A percentile compares a stretch with the other conserved stretches of the same genome.
phyloP scores from a whole-genome alignment of 2,888 invertebrate species.

The Siphlonurus alternatus region DNA sequence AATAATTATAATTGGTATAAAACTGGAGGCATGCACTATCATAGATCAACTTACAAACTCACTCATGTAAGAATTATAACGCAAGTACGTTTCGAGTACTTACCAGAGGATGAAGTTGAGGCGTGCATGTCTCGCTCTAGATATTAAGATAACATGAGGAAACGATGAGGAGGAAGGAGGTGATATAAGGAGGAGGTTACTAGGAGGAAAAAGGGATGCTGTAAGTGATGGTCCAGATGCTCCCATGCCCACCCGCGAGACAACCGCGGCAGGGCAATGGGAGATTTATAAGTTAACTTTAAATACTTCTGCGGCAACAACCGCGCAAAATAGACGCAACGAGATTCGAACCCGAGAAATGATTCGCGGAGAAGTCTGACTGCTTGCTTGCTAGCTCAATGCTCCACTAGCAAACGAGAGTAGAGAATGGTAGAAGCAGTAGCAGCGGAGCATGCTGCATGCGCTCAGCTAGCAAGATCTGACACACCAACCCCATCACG shows the following conservation, averaged over 20 bases:
- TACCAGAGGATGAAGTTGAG: slow-evolving; percentile 6
- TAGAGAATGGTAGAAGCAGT: no score
- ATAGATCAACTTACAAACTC: neutral
- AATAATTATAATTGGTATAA: no score
- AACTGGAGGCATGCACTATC: no score
- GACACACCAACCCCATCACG: neutral
- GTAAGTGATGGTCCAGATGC: neutral
- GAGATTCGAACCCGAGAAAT: no score
- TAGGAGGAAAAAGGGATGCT: neutral
- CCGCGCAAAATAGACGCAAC: no score
- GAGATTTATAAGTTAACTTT: no score
- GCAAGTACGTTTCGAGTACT: no score
- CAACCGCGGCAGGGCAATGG: no score
- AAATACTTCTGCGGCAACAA: no score
- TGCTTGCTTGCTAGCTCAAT: no score
- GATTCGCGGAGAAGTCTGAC: no score
- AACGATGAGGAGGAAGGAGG: neutral
- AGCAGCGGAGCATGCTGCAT: neutral
- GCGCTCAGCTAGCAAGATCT: neutral
- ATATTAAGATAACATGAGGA: neutral
- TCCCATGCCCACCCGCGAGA: neutral
- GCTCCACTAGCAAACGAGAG: no score
- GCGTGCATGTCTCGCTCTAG: slow-evolving; percentile 3
- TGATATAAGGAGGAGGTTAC: neutral
- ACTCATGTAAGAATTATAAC: neutral